Evolutionary conservation across 2,888 invertebrate genomes (phyloP), one percentile per base, ranked within the genome.

Genomic region (Luffia ferchaultella): DNA sequence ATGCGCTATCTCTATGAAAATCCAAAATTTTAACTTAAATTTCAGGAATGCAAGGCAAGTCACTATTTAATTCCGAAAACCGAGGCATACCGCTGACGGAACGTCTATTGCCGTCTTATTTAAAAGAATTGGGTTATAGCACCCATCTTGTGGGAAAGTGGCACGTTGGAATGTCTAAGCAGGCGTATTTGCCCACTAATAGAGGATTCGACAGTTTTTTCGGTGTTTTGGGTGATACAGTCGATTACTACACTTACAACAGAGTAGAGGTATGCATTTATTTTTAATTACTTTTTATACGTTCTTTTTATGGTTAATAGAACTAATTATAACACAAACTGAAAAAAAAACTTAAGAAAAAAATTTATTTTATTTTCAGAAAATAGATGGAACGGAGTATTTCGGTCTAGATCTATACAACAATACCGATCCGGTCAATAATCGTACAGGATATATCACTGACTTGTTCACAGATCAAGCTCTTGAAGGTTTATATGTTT

Each of bases 131-230:
- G 50, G 93, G 93, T 7, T 95, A 94, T 68, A 71, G 75, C 18
- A 93, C 93, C 0, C 90, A 92, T 65, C 88, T 92, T 41, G 87
- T 95, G 15, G 95, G 95, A 15, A 95, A 95, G 78, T 94, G 94
- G 94, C 87, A 88, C 60, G 76, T 91, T 49, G 92, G 92, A 1
- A 63, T 64, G 50, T 69, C 78, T 1, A 80, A 78, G 1, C 58
- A 61, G 48, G 73, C 83, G 54, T 89, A 88, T 63, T 88, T 91
- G 3, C 95, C 95, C 1, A 87, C 87, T 0, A 74, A 76, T 53
- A 85, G 94, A 40, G 95, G 95, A 2, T 97, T 94, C 64, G 90
- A 93, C 60, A 87, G 89, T 20, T 93, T 95, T 67, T 93, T 89
- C 64, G 97, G 97, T 1, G 95, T 94, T 65, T 92, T 92, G 85